Conservation (phyloP, 2,888 invertebrate species). For the Rhingia campestris region DNA sequence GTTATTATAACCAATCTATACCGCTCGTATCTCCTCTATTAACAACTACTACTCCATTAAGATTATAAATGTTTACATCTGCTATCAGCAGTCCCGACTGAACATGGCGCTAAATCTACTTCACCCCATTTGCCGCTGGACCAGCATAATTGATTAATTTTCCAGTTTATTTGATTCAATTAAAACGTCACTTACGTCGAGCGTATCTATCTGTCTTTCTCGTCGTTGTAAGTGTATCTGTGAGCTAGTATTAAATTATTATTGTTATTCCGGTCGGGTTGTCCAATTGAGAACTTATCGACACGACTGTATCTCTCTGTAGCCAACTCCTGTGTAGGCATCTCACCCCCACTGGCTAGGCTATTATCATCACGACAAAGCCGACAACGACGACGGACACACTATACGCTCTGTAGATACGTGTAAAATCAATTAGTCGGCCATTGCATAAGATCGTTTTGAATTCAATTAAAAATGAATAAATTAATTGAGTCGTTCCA, state of each 20-base stretch:
- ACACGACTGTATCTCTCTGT: slow-evolving; percentile 22
- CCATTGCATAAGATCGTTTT: slow-evolving; percentile 55
- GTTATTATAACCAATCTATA: too few species aligned
- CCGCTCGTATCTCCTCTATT: too few species aligned
- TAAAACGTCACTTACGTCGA: slow-evolving; percentile 26
- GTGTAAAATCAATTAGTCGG: slow-evolving; percentile 50
- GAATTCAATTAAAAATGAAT: slow-evolving; percentile 42
- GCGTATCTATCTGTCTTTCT: slow-evolving; percentile 4
- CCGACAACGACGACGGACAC: not conserved
- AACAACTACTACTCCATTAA: not conserved
- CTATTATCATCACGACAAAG: not conserved
- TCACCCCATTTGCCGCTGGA: slow-evolving; percentile 20
- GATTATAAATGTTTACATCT: slow-evolving; percentile 4
- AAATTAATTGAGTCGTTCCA: slow-evolving; percentile 39
- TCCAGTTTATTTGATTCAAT: slow-evolving; percentile 55
- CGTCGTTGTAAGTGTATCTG: not conserved
- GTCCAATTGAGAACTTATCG: slow-evolving; percentile 42
- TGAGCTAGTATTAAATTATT: slow-evolving; percentile 17
- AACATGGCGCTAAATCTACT: slow-evolving; percentile 19
- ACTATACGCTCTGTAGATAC: slow-evolving; percentile 1
- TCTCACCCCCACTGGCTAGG: slow-evolving; percentile 25
- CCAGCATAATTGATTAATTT: slow-evolving; percentile 48
- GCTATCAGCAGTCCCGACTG: not conserved
- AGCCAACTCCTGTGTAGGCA: slow-evolving; percentile 4
- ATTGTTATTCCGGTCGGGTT: slow-evolving; percentile 30